These are phyloP conservation scores for Patagioenas fasciata DNA, from an alignment of 2,113 vertebrate genomes.

Conservation along the genomic window DNA sequence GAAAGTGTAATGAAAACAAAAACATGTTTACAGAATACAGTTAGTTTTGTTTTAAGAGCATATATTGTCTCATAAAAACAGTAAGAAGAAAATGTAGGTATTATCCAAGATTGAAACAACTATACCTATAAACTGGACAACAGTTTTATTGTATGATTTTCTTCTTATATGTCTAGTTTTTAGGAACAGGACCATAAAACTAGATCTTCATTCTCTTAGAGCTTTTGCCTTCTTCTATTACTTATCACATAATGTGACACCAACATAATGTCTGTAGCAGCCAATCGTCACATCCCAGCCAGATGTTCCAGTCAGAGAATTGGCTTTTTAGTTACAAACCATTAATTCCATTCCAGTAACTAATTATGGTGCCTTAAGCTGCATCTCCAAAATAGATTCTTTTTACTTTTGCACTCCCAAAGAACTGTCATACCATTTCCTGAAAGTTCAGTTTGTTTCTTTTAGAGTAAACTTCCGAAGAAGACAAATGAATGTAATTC, in stretches of 20 bases:
- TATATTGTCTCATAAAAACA: neutral
- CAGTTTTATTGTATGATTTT: neutral
- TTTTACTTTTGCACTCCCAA: neutral
- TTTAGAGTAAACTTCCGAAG: neutral
- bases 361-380: neutral
- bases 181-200: neutral
- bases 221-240: neutral
- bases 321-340: conserved; percentile 14
- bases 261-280: neutral
- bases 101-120: neutral
- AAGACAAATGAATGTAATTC: neutral
- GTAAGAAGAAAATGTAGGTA: neutral
- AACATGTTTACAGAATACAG: neutral
- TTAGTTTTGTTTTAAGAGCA: neutral
- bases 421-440: neutral
- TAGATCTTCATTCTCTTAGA: neutral
- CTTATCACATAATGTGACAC: neutral
- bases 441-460: conserved; percentile 3
- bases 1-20: neutral
- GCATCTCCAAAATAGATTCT: neutral
- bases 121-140: neutral
- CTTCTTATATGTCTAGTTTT: neutral
- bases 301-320: neutral
- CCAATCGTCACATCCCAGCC: neutral
- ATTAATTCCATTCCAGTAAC: conserved; percentile 34